Evolutionary conservation across 1,140 invertebrate species (phyloP), one percentile per base, ranked within the genome.

Genomic region (Parasteatoda tepidariorum): DNA sequence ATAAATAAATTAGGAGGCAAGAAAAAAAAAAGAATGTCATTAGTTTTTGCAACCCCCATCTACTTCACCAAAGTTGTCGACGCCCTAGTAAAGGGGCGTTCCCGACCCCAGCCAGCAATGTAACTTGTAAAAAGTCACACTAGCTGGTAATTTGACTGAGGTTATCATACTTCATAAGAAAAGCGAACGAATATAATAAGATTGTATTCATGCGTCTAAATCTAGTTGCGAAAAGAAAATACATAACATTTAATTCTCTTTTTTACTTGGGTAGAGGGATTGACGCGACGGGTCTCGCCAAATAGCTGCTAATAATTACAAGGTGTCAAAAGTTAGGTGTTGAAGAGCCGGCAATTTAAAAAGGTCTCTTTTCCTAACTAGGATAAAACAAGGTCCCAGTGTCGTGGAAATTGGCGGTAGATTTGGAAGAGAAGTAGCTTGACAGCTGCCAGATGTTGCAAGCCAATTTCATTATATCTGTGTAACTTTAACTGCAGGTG

Each of bases 281-380:
- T 18, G 11, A 73, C 11, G 15, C 30, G 22, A 13, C 11, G 70
- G 54, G 9, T 18, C 24, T 15, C 59, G 59, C 33, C 31, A 62
- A 62, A 38, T 41, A 75, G 33, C 18, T 38, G 41, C 38, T 34
- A 68, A 59, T 79, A 79, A 79, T 79, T 79, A 68, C 76, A 57
- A 68, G 33, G 62, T 79, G 76, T 79, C 76, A 79, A 31, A 31
- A 54, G 38, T 13, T 79, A 79, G 76, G 76, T 79, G 76, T 67
- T 68, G 76, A 79, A 68, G 66, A 61, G 22, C 28, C 55, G 9
- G 34, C 34, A 54, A 59, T 33, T 57, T 57, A 38, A 75, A 24
- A 48, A 31, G 48, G 48, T 79, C n/a, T 59, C 41, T n/a, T n/a
- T n/a, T n/a, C n/a, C n/a, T n/a, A n/a, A n/a, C n/a, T n/a, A n/a